Base-by-base conservation (phyloP, 2,797 vertebrate species). In the Gastrophryne carolinensis region DNA sequence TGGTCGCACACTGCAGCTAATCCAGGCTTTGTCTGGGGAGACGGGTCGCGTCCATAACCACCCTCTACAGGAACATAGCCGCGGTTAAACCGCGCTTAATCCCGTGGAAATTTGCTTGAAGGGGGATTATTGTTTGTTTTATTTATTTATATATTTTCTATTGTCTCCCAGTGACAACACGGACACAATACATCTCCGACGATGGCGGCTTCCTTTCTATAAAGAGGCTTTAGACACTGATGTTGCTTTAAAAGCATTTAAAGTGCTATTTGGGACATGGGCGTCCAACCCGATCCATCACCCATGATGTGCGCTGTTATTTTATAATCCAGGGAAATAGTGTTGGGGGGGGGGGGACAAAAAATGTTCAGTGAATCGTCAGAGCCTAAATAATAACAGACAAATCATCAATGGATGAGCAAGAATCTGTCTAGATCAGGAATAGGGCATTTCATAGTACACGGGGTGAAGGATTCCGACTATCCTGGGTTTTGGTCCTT, bases 21-120 rank as follows among this genome's bases (percentile, higher is more conserved):
- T 77, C 75, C 75, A 71, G 67, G 75, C 67, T 77, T 77, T 77
- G 75, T 77, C 67, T 77, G 75, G 75, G 75, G 71, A 77, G 75
- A 64, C 67, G 71, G 75, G 58, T 67, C 71, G 67, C 75, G 50
- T 77, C 67, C 67, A 77, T 70, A 71, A 71, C 67, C 67, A 77
- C 58, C 71, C 71, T 70, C 75, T 77, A 54, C 67, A 71, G 67
- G 60, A 77, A 57, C 35, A 77, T 53, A 47, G 74, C 67, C 58
- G 64, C 58, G 58, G 74, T 61, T 70, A 77, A 77, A 77, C 74
- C 74, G 74, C 44, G 34, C 66, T 77, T 77, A 77, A 77, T 77
- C 74, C 74, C 56, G 37, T 77, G 74, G 74, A 77, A 77, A 77
- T 77, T 77, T 77, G 67, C 75, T 77, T 77, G 67, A 71, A 71